Evolutionary conservation across 2,888 invertebrate species (phyloP).

Genomic region (Noctua comes): DNA sequence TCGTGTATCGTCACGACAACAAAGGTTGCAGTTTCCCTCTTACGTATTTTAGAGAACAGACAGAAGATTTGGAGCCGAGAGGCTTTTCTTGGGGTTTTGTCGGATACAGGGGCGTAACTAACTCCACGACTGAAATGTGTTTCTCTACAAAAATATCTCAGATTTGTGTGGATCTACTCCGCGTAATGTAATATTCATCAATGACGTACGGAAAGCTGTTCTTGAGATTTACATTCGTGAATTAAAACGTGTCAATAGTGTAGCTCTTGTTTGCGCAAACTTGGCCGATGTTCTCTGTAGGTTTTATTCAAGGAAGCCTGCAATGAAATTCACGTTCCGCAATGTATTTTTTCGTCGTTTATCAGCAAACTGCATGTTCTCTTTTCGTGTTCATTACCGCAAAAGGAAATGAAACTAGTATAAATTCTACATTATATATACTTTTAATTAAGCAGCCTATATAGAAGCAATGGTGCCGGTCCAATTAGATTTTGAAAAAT

Average conservation of each 20-base stretch:
- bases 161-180: constrained; percentile 76
- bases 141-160: constrained; percentile 81
- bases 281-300: constrained; percentile 39
- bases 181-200: constrained; percentile 63
- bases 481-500: constrained; percentile 68
- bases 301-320: constrained; percentile 44
- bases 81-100: constrained; percentile 77
- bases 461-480: constrained; percentile 36
- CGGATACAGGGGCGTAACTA: constrained; percentile 82
- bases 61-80: constrained; percentile 78
- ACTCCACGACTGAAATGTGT: constrained; percentile 83
- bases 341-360: constrained; percentile 26
- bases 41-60: constrained; percentile 78
- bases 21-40: constrained; percentile 50
- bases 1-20: constrained; percentile 35
- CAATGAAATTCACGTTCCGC: constrained; percentile 12
- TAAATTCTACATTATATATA: constrained; percentile 20
- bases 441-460: constrained; percentile 39
- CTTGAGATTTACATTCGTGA: constrained; percentile 50
- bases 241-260: constrained; percentile 59
- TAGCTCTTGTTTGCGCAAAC: constrained; percentile 38
- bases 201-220: constrained; percentile 40
- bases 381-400: constrained; percentile 16
- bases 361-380: constrained; percentile 18
- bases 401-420: constrained; percentile 27